Base-by-base conservation (phyloP, 92 coral and sea anemone species). In the Palythoa grandiflora region DNA sequence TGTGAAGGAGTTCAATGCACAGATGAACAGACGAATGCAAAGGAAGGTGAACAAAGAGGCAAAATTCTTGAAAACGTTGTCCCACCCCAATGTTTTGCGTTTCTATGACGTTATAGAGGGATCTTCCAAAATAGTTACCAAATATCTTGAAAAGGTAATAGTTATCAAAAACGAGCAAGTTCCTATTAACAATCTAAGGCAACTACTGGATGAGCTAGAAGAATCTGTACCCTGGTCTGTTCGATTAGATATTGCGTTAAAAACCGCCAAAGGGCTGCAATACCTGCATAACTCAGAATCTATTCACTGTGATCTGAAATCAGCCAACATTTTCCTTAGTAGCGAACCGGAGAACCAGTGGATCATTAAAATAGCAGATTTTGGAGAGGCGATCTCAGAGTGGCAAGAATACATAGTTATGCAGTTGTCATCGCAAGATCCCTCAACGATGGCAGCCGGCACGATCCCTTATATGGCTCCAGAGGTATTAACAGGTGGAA, bases 71-170 rank as follows among this genome's bases (percentile, higher is more conserved):
- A 84, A 79, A 19, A 75, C 85, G 38, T 77, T 89, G 6, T 44
- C 76, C 57, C 92, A 89, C 59, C 89, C 89, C 17, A 89, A 89
- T 48, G 85, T 84, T 66, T 40, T 89, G 72, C 38, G 86, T 61
- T 85, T 84, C 57, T 84, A 84, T 54, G 92, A 86, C 39, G 65
- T 77, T 38, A 78, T 84, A 55, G 86, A 84, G 86, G 92, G 86
- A 38, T 53, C 89, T 55, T 89, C 89, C 63, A 76, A 68, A n/a
- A 50, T 89, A 76, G 89, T 84, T 19, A 84, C 85, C 60, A 88
- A 89, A 89, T 84, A 55, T 76, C 21, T 89, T 21, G 86, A 71
- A 11, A 90, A 84, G 73, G 37, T 57, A 14, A 37, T 89, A 17
- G 28, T 71, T 14, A 71, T 84, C 19, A 76, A 89, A 36, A 65